These are phyloP conservation scores for Mycetomoellerius zeteki DNA, from an alignment of 1,140 invertebrate species.

Conservation along the genomic window DNA sequence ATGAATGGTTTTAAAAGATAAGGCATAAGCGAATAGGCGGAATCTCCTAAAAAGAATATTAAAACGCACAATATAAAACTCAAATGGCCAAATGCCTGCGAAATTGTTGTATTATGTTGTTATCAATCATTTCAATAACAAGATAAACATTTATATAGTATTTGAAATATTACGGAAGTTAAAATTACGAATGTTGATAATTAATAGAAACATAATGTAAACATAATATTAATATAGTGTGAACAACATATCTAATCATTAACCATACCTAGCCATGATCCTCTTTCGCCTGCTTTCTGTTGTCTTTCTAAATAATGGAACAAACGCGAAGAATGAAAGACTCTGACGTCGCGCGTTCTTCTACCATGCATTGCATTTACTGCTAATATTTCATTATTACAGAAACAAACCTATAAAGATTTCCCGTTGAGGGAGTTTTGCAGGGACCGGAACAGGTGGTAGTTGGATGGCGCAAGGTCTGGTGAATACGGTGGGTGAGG, in stretches of 20 bases:
- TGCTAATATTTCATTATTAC: slow-evolving; percentile 17
- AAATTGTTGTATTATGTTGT: no score
- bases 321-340: slow-evolving; percentile 12
- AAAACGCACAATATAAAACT: background rate
- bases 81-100: no score
- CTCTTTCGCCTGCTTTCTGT: slow-evolving; percentile 4
- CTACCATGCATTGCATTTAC: slow-evolving; percentile 25
- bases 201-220: no score
- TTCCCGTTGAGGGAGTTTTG: no score
- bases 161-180: no score
- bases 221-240: no score
- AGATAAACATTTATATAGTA: no score
- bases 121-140: no score
- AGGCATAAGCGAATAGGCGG: slow-evolving; percentile 11
- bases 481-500: no score
- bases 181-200: no score
- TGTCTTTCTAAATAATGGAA: slow-evolving; percentile 19
- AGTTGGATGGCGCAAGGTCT: no score
- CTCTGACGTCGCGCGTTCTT: slow-evolving; percentile 14
- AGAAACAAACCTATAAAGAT: slow-evolving; percentile 3
- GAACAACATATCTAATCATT: background rate
- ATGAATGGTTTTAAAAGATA: slow-evolving; percentile 25
- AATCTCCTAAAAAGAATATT: slow-evolving; percentile 35
- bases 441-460: no score
- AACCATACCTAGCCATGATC: slow-evolving; percentile 16